Evolutionary conservation across 2,888 invertebrate genomes (phyloP).

Genomic region (Entomobrya proxima): DNA sequence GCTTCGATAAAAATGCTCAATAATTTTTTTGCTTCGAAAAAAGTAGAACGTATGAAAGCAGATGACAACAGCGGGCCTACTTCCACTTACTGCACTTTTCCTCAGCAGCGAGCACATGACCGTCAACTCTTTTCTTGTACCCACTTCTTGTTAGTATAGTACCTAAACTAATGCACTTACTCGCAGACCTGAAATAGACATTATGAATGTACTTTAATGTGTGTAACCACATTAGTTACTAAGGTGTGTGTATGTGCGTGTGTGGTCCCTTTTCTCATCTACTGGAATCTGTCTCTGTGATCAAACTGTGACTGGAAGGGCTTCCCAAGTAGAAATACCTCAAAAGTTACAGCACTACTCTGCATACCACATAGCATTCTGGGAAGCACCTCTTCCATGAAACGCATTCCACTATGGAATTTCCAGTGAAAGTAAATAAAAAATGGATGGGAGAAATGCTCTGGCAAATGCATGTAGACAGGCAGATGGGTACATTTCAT

Average conservation of each 20-base stretch:
- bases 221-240: conserved; percentile 2
- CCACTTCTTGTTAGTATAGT: too few relatives aligned
- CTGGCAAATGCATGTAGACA: not conserved
- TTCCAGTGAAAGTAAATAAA: conserved; percentile 32
- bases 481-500: not conserved
- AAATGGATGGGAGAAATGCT: not conserved
- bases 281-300: too few relatives aligned
- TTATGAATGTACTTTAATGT: not conserved
- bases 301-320: too few relatives aligned
- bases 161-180: not conserved
- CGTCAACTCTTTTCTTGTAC: conserved; percentile 7
- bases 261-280: not conserved
- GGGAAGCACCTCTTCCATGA: too few relatives aligned
- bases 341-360: too few relatives aligned
- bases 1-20: not conserved
- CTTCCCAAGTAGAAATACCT: too few relatives aligned
- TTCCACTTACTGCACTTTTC: conserved; percentile 18
- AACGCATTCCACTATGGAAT: not conserved
- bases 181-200: not conserved
- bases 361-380: too few relatives aligned
- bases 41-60: conserved; percentile 15
- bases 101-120: not conserved
- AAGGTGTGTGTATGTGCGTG: conserved; percentile 20
- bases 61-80: conserved; percentile 25
- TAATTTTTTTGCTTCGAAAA: not conserved